Evolutionary conservation across 2,797 vertebrate species (phyloP).

Genomic region (Okamejei kenojei): DNA sequence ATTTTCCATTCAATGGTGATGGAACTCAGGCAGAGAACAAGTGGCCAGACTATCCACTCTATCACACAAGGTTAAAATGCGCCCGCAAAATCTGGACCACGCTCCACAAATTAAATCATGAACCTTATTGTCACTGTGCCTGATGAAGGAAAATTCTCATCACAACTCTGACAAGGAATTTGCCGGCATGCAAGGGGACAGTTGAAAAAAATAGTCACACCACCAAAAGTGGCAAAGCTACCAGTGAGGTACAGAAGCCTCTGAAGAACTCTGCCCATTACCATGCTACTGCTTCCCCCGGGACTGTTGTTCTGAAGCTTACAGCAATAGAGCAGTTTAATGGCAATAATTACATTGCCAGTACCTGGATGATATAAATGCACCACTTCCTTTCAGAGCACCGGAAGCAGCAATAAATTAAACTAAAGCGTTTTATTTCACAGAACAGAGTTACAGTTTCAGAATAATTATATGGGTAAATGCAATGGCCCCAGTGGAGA

Average conservation of each 20-base stretch:
- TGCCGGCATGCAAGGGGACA: neutral
- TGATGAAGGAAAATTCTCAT: neutral
- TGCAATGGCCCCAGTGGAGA: neutral
- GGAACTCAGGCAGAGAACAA: neutral
- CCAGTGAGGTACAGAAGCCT: neutral
- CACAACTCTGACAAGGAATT: neutral
- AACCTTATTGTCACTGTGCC: neutral
- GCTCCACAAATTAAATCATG: neutral
- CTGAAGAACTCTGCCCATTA: neutral
- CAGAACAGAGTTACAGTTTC: neutral
- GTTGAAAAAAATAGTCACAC: neutral
- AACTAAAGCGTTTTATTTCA: conserved; percentile 1
- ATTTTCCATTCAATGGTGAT: neutral
- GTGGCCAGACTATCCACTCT: neutral
- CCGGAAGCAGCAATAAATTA: conserved; percentile 5
- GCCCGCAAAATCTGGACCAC: neutral
- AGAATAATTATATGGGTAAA: neutral
- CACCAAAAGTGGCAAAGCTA: neutral
- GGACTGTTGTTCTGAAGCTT: neutral
- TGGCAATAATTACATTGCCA: neutral
- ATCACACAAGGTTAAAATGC: neutral
- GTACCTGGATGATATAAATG: neutral
- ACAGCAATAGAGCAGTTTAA: neutral
- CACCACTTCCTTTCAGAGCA: neutral
- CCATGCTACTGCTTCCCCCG: neutral